phyloP scores from a whole-genome alignment of 2,797 vertebrate genomes.

The Epinephelus coioides region DNA sequence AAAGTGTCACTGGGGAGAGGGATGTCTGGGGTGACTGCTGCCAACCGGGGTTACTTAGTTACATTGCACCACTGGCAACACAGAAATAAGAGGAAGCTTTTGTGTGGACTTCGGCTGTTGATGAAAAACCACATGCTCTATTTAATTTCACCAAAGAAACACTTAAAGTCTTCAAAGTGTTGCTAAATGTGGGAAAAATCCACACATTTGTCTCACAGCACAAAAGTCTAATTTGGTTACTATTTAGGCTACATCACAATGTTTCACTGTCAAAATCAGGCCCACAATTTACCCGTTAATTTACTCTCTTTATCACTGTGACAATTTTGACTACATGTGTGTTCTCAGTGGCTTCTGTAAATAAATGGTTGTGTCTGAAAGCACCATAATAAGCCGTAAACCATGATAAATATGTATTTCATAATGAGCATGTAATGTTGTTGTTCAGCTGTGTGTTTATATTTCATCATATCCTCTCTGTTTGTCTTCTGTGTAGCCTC shows the following conservation, averaged over 20 bases:
- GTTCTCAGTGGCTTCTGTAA: background rate
- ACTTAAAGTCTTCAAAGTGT: conserved; percentile 16
- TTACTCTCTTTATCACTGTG: background rate
- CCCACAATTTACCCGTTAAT: background rate
- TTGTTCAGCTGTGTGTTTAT: conserved; percentile 20
- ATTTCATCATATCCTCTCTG: conserved; percentile 32
- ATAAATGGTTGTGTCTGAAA: background rate
- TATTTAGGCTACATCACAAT: background rate
- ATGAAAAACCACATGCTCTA: conserved; percentile 19
- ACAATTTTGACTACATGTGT: background rate
- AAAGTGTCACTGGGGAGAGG: no score
- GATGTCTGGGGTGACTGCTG: no score
- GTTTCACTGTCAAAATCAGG: no score
- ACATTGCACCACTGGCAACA: conserved; percentile 2
- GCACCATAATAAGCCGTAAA: background rate
- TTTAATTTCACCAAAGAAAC: conserved; percentile 40
- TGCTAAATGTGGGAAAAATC: background rate
- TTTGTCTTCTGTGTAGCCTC: conserved; percentile 77
- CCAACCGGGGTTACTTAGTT: no score
- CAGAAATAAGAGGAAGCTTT: conserved; percentile 7
- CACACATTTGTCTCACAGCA: background rate
- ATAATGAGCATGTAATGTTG: conserved; percentile 10
- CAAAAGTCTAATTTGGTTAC: background rate
- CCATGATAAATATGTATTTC: conserved; percentile 10
- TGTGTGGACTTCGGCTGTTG: conserved; percentile 15